Evolutionary conservation across 2,888 invertebrate species (phyloP), one percentile per base, ranked within the genome.

Genomic region (Tetropium fuscum): DNA sequence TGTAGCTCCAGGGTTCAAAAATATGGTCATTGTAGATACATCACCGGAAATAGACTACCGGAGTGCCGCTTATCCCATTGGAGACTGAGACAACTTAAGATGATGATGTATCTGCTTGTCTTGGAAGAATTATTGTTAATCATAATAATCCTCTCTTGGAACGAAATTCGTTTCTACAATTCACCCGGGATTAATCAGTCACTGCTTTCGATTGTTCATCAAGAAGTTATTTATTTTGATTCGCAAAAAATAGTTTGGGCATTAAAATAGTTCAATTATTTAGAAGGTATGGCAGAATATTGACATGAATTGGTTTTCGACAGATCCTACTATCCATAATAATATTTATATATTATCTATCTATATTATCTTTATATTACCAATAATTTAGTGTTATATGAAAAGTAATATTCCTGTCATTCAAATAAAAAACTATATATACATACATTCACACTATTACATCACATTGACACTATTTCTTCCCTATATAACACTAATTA

Each of bases 91-190:
- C 48, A 48, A 48, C 34, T 48, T 48, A 48, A 38, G 48, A 48
- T 48, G 48, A 36, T 48, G 48, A 48, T 48, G 48, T 48, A 48
- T 48, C 38, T 48, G 36, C 20, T 48, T 48, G 48, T 48, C 48
- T 20, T 38, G 48, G 48, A 48, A 48, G 48, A 48, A 48, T 48
- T 48, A 48, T 48, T 48, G 48, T 48, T 47, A 47, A 47, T 47
- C 48, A 48, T 48, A 48, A 48, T 48, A 48, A 48, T 48, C 48
- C 36, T 48, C 48, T 36, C 34, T 10, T 48, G 22, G 36, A 48
- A 36, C 48, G 36, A 48, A 48, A 36, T 48, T 48, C 48, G 25
- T 48, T 48, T 48, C 48, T 36, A 15, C 34, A 48, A 48, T 36
- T 36, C 48, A 22, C 36, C 36, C 25, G 8, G 48, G 48, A 48